A percentile compares a stretch with the other conserved stretches of the same genome.
These are phyloP conservation scores for Acrocyrtus sp. DNA, from an alignment of 2,888 invertebrate species.

Conservation along the genomic window DNA sequence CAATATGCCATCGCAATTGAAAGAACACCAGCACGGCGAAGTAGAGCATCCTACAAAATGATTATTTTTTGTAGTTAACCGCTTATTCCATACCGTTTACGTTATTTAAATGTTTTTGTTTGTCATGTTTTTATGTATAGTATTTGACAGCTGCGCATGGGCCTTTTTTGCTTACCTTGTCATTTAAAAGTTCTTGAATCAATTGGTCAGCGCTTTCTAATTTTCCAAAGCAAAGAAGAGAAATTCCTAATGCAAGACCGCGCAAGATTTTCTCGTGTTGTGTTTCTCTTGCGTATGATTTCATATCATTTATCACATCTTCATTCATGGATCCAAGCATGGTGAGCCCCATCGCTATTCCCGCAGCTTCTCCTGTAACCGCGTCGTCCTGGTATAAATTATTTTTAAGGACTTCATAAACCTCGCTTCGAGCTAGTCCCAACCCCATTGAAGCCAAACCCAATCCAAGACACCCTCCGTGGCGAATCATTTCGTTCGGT, in stretches of 20 bases:
- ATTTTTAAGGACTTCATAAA: conserved; percentile 96
- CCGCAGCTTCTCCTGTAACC: conserved; percentile 98
- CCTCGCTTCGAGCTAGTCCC: conserved; percentile 93
- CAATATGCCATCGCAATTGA: conserved; percentile 98
- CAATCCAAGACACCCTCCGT: conserved; percentile 96
- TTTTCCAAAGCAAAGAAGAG: conserved; percentile 96
- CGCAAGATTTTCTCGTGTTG: conserved; percentile 98
- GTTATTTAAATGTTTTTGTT: no score
- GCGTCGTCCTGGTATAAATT: conserved; percentile 99
- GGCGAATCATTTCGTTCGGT: conserved; percentile 83
- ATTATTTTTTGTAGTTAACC: no score
- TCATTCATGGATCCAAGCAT: conserved; percentile 96
- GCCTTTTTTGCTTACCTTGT: conserved; percentile 75
- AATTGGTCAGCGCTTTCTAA: conserved; percentile 96
- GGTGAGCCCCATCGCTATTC: conserved; percentile 99
- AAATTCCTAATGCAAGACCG: conserved; percentile 95
- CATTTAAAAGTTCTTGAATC: conserved; percentile 87
- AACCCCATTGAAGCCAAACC: conserved; percentile 92
- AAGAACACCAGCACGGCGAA: conserved; percentile 97
- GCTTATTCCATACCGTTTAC: no score
- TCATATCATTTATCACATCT: conserved; percentile 93
- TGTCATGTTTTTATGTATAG: conserved; percentile 1
- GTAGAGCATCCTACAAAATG: conserved; percentile 79
- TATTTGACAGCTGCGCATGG: not conserved
- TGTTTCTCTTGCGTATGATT: conserved; percentile 92